phyloP scores from a whole-genome alignment of 2,888 invertebrate genomes.

The Sicus ferrugineus region DNA sequence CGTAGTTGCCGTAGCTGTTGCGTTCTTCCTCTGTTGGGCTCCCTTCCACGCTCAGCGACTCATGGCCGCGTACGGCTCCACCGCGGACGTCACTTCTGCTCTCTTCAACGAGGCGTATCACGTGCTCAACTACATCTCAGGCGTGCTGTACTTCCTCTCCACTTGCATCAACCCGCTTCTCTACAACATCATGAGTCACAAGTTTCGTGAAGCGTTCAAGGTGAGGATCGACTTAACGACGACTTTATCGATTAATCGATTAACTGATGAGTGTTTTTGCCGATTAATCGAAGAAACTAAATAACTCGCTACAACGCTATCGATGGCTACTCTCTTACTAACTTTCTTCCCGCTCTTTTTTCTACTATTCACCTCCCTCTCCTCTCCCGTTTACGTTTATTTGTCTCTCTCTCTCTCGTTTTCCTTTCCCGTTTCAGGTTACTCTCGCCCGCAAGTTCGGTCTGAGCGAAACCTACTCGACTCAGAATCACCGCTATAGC shows the following conservation, averaged over 20 bases:
- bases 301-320: no score
- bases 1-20: slow-evolving; percentile 85
- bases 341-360: slow-evolving; percentile 8
- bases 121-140: slow-evolving; percentile 73
- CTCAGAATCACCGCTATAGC: slow-evolving; percentile 60
- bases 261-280: no score
- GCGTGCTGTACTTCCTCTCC: slow-evolving; percentile 73
- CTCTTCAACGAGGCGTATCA: slow-evolving; percentile 69
- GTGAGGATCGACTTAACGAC: slow-evolving; percentile 56
- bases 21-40: slow-evolving; percentile 86
- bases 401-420: no score
- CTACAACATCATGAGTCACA: slow-evolving; percentile 77
- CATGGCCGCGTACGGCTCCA: slow-evolving; percentile 76
- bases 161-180: slow-evolving; percentile 76
- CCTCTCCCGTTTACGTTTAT: not conserved
- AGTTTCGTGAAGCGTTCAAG: slow-evolving; percentile 76
- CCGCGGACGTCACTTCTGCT: slow-evolving; percentile 52
- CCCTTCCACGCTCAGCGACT: slow-evolving; percentile 93
- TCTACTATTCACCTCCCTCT: not conserved
- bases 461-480: slow-evolving; percentile 54
- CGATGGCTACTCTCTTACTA: no score
- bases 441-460: slow-evolving; percentile 62
- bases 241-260: no score
- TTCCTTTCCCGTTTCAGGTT: slow-evolving; percentile 48
- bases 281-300: no score